phyloP scores from a whole-genome alignment of 2,797 vertebrate genomes.

The Jordanella pulchra region DNA sequence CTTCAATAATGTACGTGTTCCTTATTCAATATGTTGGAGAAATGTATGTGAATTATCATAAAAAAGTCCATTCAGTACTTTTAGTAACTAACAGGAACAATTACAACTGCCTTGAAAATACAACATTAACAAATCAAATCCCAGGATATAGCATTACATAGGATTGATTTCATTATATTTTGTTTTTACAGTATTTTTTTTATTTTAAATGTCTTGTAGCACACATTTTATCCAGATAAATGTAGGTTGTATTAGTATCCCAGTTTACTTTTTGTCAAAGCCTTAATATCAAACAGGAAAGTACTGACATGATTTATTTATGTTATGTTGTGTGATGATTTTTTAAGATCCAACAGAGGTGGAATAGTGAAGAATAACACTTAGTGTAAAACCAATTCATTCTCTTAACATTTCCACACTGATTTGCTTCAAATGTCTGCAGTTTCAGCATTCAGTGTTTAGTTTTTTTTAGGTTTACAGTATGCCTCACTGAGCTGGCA shows the following conservation, averaged over 20 bases:
- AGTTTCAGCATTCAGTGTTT: neutral
- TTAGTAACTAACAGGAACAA: neutral
- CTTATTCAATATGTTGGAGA: too few relatives aligned
- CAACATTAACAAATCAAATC: neutral
- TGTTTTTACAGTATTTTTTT: neutral
- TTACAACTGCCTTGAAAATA: neutral
- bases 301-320: too few relatives aligned
- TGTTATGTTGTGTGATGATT: neutral
- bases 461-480: conserved; percentile 15
- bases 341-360: neutral
- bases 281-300: neutral
- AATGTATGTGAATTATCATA: neutral
- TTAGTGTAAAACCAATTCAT: neutral
- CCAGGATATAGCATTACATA: neutral
- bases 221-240: neutral
- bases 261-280: neutral
- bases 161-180: neutral
- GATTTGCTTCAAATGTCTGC: neutral
- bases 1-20: too few relatives aligned
- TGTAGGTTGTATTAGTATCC: neutral
- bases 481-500: conserved; percentile 7
- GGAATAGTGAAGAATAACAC: neutral
- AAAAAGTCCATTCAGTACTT: neutral
- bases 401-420: neutral
- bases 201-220: neutral